Percentiles rank a stretch among this genome's conserved stretches.
These are phyloP conservation scores for Reinhardtius hippoglossoides DNA, from an alignment of 2,113 vertebrate genomes.

Conservation along the genomic window DNA sequence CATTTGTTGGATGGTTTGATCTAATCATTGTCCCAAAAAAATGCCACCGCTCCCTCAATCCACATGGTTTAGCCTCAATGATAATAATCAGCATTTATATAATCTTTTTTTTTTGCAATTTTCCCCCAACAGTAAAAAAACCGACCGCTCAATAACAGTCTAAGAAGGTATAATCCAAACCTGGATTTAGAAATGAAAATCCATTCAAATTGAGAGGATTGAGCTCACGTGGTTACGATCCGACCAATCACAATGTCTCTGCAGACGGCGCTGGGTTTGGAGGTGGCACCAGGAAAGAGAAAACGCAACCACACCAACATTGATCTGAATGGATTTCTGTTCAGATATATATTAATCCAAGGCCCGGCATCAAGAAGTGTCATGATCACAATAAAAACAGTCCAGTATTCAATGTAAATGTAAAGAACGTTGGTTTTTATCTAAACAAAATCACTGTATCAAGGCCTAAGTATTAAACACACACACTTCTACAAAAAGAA, in stretches of 20 bases:
- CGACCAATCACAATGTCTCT: conserved; percentile 27
- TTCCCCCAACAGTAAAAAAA: conserved; percentile 73
- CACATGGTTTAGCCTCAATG: conserved; percentile 61
- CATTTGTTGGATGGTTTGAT: conserved; percentile 77
- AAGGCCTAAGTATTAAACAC: conserved; percentile 81
- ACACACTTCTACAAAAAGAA: conserved; percentile 66
- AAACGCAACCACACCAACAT: conserved; percentile 61
- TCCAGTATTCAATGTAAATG: conserved; percentile 73
- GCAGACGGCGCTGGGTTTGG: conserved; percentile 18
- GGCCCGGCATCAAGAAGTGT: conserved; percentile 66
- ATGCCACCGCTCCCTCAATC: conserved; percentile 43
- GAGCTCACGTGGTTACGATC: conserved; percentile 48
- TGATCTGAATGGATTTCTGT: conserved; percentile 65
- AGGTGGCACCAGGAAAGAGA: conserved; percentile 40
- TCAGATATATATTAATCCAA: conserved; percentile 60
- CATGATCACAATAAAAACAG: conserved; percentile 68
- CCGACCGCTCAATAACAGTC: conserved; percentile 76
- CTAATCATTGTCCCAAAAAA: conserved; percentile 70
- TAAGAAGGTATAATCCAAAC: conserved; percentile 75
- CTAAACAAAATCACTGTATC: conserved; percentile 73
- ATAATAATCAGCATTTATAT: conserved; percentile 47
- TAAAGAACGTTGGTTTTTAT: conserved; percentile 63
- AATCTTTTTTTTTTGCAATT: conserved; percentile 58
- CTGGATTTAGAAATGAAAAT: conserved; percentile 70
- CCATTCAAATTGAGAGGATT: conserved; percentile 71